Evolutionary conservation across 1,140 invertebrate species (phyloP).

Genomic region (Drosophila nikananu): DNA sequence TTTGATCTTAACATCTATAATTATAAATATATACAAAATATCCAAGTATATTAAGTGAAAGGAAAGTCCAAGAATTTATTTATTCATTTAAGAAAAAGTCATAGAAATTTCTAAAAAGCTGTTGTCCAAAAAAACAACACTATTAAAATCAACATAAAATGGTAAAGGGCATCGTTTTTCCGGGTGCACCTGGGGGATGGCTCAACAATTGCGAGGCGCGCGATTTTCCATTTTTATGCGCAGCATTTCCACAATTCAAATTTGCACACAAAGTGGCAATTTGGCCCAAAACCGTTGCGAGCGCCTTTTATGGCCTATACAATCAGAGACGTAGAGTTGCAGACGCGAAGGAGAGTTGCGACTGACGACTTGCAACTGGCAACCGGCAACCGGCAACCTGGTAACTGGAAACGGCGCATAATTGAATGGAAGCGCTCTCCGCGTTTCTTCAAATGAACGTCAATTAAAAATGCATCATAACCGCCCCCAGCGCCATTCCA

Average conservation of each 20-base stretch:
- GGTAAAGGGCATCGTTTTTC: neutral
- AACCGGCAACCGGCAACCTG: slow-evolving; percentile 17
- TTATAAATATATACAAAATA: too few relatives aligned
- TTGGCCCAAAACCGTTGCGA: slow-evolving; percentile 79
- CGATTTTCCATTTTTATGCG: slow-evolving; percentile 69
- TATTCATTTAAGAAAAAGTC: neutral
- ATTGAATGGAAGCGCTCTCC: slow-evolving; percentile 77
- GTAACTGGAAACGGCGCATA: slow-evolving; percentile 47
- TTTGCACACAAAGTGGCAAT: slow-evolving; percentile 83
- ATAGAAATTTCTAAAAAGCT: neutral
- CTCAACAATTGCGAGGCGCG: slow-evolving; percentile 59
- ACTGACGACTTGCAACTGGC: slow-evolving; percentile 8
- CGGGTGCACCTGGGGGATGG: slow-evolving; percentile 16
- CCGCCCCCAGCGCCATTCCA: slow-evolving; percentile 79
- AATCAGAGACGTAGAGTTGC: slow-evolving; percentile 39
- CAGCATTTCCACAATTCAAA: slow-evolving; percentile 78
- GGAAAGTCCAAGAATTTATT: too few relatives aligned
- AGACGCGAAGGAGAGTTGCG: slow-evolving; percentile 30
- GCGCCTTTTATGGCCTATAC: slow-evolving; percentile 72
- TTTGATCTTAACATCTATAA: too few relatives aligned
- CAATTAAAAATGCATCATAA: slow-evolving; percentile 84
- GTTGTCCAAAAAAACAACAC: too few relatives aligned
- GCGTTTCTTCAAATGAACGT: slow-evolving; percentile 82
- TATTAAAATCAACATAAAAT: neutral
- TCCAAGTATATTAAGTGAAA: too few relatives aligned